Evolutionary conservation across 2,113 vertebrate species (phyloP).

Genomic region (Trochalopteron elliotii): DNA sequence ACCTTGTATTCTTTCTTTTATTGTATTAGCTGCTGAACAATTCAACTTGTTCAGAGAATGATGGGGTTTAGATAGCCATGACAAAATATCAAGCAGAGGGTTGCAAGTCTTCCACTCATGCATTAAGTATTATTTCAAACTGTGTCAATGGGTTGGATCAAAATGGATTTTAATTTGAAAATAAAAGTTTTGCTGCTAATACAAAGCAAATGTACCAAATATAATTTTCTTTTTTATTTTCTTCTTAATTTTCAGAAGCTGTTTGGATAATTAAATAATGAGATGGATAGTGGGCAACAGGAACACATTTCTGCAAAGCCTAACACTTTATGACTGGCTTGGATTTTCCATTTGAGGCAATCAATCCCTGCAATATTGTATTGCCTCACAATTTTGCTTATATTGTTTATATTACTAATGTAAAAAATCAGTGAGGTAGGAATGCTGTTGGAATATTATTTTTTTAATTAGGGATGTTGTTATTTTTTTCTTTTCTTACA

Average conservation of each 20-base stretch:
- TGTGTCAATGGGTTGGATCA: neutral
- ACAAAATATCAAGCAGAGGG: neutral
- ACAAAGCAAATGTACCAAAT: neutral
- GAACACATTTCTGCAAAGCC: neutral
- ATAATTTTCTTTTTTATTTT: neutral
- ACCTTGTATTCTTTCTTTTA: neutral
- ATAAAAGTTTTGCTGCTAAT: neutral
- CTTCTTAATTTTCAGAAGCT: neutral
- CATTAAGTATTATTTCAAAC: neutral
- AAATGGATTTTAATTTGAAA: constrained; percentile 31
- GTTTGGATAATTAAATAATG: neutral
- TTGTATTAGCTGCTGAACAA: neutral
- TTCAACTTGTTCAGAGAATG: neutral
- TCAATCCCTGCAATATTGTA: neutral
- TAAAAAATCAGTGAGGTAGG: neutral
- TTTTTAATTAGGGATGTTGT: neutral
- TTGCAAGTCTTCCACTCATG: neutral
- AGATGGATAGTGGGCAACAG: neutral
- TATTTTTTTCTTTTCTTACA: neutral
- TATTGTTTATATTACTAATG: neutral
- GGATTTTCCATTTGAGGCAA: neutral
- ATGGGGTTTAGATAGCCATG: neutral
- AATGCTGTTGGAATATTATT: neutral
- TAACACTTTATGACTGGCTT: neutral
- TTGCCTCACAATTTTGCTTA: neutral